Evolutionary conservation across 2,888 invertebrate species (phyloP).

Genomic region (Vanessa cardui): DNA sequence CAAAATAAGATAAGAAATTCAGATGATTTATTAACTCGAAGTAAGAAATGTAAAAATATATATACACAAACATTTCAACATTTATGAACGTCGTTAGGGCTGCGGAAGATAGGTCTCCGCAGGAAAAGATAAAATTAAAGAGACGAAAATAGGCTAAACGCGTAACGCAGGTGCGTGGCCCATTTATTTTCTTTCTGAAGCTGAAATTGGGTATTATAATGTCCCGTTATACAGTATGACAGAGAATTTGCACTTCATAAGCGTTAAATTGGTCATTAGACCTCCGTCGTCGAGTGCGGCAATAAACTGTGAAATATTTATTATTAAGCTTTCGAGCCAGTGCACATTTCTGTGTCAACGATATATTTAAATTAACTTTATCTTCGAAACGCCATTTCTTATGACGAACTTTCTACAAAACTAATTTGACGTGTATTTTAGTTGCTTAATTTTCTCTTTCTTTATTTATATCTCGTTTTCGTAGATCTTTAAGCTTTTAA

Average conservation of each 20-base stretch:
- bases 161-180: slow-evolving; percentile 43
- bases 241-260: slow-evolving; percentile 81
- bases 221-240: slow-evolving; percentile 75
- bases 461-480: neutral
- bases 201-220: slow-evolving; percentile 77
- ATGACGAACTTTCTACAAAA: neutral
- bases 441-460: neutral
- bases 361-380: slow-evolving; percentile 22
- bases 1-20: neutral
- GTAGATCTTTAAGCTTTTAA: slow-evolving; percentile 1
- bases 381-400: slow-evolving; percentile 1
- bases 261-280: slow-evolving; percentile 78
- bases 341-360: slow-evolving; percentile 26
- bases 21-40: slow-evolving; percentile 5
- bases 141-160: slow-evolving; percentile 40
- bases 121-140: slow-evolving; percentile 49
- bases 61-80: slow-evolving; percentile 3
- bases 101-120: slow-evolving; percentile 40
- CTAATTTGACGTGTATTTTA: neutral
- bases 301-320: slow-evolving; percentile 74
- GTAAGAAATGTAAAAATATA: neutral
- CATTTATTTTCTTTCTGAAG: slow-evolving; percentile 75
- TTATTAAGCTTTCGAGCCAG: slow-evolving; percentile 54
- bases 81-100: slow-evolving; percentile 40
- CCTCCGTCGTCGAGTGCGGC: slow-evolving; percentile 49